Percentiles rank a stretch among this genome's conserved stretches.
phyloP scores from a whole-genome alignment of 2,888 invertebrate species.

The Xestia sexstrigata region DNA sequence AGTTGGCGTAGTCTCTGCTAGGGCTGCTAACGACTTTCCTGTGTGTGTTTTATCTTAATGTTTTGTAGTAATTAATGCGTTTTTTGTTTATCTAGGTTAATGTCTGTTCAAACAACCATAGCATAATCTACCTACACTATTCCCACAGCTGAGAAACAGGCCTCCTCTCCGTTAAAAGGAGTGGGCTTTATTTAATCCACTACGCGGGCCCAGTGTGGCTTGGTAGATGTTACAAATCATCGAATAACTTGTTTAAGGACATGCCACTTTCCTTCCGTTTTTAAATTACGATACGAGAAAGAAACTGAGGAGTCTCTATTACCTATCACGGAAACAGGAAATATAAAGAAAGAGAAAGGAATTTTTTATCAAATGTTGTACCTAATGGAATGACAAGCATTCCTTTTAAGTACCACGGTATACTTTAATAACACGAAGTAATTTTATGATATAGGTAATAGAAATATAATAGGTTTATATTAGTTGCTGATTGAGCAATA shows the following conservation, averaged over 20 bases:
- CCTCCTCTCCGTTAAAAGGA: neutral
- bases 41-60: conserved; percentile 74
- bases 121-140: no score
- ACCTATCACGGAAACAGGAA: conserved; percentile 16
- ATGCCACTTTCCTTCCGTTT: no score
- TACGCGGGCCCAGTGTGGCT: neutral
- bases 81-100: conserved; percentile 48
- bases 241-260: neutral
- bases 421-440: neutral
- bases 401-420: conserved; percentile 11
- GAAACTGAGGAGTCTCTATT: neutral
- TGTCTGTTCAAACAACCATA: conserved; percentile 13
- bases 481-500: neutral
- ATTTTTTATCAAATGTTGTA: conserved; percentile 25
- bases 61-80: conserved; percentile 68
- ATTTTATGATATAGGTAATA: neutral
- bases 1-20: conserved; percentile 74
- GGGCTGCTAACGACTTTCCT: conserved; percentile 75
- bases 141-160: neutral
- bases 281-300: no score
- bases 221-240: neutral
- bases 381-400: neutral
- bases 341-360: conserved; percentile 23
- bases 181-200: neutral
- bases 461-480: neutral